Conservation (phyloP, 2,113 vertebrate genomes). For the Poecilia latipinna region DNA sequence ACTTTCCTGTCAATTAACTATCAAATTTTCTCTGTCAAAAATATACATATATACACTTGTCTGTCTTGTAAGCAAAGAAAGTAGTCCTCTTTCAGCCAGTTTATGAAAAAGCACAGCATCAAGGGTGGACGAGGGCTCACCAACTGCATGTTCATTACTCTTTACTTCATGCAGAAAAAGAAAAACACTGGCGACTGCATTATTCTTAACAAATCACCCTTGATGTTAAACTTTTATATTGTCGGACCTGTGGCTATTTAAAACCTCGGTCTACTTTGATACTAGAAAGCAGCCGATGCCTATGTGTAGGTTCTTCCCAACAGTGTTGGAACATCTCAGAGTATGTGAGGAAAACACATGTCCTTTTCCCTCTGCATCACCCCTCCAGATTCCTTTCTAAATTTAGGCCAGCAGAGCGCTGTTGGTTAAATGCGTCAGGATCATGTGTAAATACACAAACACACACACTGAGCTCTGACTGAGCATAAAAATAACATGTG, state of each 20-base stretch:
- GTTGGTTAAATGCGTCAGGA: slow-evolving; percentile 58
- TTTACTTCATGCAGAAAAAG: neutral
- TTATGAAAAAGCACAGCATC: no score
- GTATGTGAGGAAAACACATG: slow-evolving; percentile 13
- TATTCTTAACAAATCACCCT: neutral
- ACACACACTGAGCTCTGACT: slow-evolving; percentile 9
- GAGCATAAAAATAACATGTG: slow-evolving; percentile 17
- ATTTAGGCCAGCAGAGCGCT: slow-evolving; percentile 69
- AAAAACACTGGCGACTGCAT: neutral
- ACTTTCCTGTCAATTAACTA: no score
- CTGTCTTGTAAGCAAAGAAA: no score
- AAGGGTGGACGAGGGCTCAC: no score
- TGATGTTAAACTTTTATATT: no score
- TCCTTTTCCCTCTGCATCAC: slow-evolving; percentile 58
- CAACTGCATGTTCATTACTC: neutral
- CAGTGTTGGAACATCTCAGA: slow-evolving; percentile 31
- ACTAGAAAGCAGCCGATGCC: neutral
- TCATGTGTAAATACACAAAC: slow-evolving; percentile 28
- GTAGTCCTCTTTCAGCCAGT: no score
- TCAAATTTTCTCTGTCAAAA: no score
- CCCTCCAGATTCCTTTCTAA: slow-evolving; percentile 82
- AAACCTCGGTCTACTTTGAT: slow-evolving; percentile 7
- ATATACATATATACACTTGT: no score
- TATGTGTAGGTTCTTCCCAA: neutral
- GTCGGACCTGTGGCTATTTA: neutral